phyloP scores from a whole-genome alignment of 2,888 invertebrate genomes.

The Tetragonisca angustula region DNA sequence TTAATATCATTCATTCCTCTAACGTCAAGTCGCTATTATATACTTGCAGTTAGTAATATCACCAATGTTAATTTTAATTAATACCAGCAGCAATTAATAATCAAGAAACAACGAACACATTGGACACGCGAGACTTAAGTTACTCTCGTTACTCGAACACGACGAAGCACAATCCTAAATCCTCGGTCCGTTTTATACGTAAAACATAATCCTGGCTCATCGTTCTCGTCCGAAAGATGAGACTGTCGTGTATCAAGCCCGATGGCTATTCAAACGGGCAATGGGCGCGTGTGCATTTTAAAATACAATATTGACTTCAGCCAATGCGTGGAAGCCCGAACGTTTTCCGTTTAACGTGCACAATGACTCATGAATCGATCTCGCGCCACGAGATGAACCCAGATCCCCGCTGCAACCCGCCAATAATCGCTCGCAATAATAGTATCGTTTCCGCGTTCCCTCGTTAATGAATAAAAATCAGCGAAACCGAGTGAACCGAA shows the following conservation, averaged over 20 bases:
- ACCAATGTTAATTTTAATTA: no score
- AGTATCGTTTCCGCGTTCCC: slow-evolving; percentile 13
- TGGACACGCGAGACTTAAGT: neutral
- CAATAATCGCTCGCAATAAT: slow-evolving; percentile 23
- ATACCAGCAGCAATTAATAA: no score
- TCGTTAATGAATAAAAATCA: slow-evolving; percentile 56
- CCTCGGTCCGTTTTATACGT: neutral
- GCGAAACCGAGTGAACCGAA: slow-evolving; percentile 43
- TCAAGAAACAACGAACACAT: neutral
- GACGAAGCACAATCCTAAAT: neutral
- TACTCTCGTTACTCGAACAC: neutral
- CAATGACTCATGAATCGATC: slow-evolving; percentile 21
- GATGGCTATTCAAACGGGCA: neutral
- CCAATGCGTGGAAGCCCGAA: no score
- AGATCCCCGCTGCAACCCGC: neutral
- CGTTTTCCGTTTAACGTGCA: slow-evolving; percentile 9
- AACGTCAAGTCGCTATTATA: no score
- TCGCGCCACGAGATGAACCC: slow-evolving; percentile 8
- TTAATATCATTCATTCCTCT: no score
- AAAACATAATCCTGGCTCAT: neutral
- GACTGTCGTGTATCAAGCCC: neutral
- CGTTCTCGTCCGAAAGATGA: neutral
- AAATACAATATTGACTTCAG: slow-evolving; percentile 13
- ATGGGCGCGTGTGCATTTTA: neutral
- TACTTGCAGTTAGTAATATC: no score